phyloP scores from a whole-genome alignment of 1,140 invertebrate species.

The Anastrepha obliqua region DNA sequence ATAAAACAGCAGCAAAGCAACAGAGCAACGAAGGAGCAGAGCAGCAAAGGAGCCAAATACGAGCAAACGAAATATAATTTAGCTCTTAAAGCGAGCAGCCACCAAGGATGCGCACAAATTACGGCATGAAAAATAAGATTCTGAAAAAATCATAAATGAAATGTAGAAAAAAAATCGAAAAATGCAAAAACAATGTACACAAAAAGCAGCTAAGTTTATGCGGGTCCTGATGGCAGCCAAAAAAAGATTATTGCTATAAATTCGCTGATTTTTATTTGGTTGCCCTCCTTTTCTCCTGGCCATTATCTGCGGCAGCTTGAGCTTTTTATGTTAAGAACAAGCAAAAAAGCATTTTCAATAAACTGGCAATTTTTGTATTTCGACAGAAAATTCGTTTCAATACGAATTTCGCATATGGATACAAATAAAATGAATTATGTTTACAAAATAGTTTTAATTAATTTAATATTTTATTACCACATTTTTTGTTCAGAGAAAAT shows the following conservation, averaged over 20 bases:
- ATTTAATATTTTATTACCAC: too few species aligned
- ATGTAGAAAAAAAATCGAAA: neutral
- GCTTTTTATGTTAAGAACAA: neutral
- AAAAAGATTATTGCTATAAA: slow-evolving; percentile 47
- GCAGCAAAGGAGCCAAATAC: neutral
- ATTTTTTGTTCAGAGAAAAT: too few species aligned
- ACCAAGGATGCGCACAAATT: neutral
- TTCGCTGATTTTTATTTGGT: slow-evolving; percentile 48
- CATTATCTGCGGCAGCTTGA: neutral
- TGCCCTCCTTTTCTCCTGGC: neutral
- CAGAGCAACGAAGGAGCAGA: neutral
- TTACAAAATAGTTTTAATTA: too few species aligned
- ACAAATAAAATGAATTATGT: too few species aligned
- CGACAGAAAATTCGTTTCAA: too few species aligned
- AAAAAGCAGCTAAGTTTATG: neutral
- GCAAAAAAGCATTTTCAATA: too few species aligned
- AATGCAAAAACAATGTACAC: neutral
- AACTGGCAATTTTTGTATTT: too few species aligned
- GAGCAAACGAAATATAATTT: neutral
- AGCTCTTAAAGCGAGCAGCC: neutral
- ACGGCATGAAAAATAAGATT: neutral
- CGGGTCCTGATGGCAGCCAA: neutral
- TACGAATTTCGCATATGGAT: too few species aligned
- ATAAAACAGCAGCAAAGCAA: slow-evolving; percentile 19
- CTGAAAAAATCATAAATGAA: neutral